A percentile compares a stretch with the other conserved stretches of the same genome.
These are phyloP conservation scores for Archivesica marissinica DNA, from an alignment of 1,140 invertebrate genomes.

Conservation along the genomic window DNA sequence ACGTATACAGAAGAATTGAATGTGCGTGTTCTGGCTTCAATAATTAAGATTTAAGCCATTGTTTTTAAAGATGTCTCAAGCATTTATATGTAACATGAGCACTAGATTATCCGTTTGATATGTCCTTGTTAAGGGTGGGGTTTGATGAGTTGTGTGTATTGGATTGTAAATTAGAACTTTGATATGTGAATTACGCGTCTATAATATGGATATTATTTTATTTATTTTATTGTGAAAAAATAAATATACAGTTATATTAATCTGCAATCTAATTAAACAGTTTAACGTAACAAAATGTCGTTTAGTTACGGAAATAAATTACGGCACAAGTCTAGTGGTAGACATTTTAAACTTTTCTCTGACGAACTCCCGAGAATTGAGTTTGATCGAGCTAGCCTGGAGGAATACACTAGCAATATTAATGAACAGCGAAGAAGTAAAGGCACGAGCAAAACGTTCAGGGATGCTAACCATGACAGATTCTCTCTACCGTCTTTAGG, in stretches of 20 bases:
- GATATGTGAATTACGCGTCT: neutral
- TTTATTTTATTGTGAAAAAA: no score
- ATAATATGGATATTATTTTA: no score
- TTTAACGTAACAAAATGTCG: neutral
- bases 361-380: slow-evolving; percentile 44
- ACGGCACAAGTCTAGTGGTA: slow-evolving; percentile 16
- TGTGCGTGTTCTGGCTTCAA: no score
- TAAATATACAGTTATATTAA: neutral
- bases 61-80: neutral
- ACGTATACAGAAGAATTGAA: neutral
- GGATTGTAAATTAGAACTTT: neutral
- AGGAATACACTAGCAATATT: neutral
- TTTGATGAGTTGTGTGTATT: neutral
- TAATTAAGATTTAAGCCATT: neutral
- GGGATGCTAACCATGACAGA: slow-evolving; percentile 8
- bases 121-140: neutral
- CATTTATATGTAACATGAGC: neutral
- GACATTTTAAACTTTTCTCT: slow-evolving; percentile 53
- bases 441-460: neutral
- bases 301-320: slow-evolving; percentile 31
- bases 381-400: slow-evolving; percentile 16
- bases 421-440: neutral
- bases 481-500: slow-evolving; percentile 40
- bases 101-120: neutral
- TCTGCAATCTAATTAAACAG: neutral